Evolutionary conservation across 2,888 invertebrate genomes (phyloP).

Genomic region (Euclidia mi): DNA sequence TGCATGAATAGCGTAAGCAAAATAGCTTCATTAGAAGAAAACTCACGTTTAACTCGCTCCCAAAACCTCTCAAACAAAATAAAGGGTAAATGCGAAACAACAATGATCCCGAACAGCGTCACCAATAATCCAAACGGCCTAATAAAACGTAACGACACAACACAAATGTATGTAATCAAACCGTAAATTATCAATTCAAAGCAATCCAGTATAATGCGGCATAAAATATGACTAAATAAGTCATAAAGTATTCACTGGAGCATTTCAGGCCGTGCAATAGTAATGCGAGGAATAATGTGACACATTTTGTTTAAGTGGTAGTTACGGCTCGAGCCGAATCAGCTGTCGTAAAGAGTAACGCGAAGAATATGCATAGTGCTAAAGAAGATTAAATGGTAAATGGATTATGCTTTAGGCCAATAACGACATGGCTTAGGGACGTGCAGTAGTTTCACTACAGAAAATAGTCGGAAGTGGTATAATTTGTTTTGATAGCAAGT

Average conservation of each 20-base stretch:
- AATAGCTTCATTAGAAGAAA: neutral
- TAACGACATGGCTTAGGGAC: constrained; percentile 26
- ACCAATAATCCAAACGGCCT: constrained; percentile 35
- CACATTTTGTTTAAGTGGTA: constrained; percentile 70
- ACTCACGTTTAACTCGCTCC: neutral
- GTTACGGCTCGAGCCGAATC: constrained; percentile 58
- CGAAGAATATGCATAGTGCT: constrained; percentile 41
- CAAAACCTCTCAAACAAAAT: constrained; percentile 5
- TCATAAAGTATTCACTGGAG: constrained; percentile 70
- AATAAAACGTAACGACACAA: constrained; percentile 58
- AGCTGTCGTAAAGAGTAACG: constrained; percentile 40
- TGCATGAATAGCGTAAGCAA: neutral
- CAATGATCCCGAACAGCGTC: constrained; percentile 12
- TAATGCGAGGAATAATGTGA: constrained; percentile 60
- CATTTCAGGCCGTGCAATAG: constrained; percentile 58
- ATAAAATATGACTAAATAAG: constrained; percentile 67
- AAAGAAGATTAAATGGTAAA: constrained; percentile 29
- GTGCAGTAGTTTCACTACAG: constrained; percentile 9
- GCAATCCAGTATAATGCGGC: constrained; percentile 59
- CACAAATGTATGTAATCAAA: constrained; percentile 60
- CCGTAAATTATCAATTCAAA: constrained; percentile 64
- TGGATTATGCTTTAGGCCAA: constrained; percentile 20
- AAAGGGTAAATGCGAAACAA: constrained; percentile 8
- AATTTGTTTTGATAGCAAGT: too few species aligned
- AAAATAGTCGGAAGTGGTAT: too few species aligned